A percentile compares a stretch with the other conserved stretches of the same genome.
Evolutionary conservation across 2,797 vertebrate species (phyloP).

Genomic region (Limosa lapponica): DNA sequence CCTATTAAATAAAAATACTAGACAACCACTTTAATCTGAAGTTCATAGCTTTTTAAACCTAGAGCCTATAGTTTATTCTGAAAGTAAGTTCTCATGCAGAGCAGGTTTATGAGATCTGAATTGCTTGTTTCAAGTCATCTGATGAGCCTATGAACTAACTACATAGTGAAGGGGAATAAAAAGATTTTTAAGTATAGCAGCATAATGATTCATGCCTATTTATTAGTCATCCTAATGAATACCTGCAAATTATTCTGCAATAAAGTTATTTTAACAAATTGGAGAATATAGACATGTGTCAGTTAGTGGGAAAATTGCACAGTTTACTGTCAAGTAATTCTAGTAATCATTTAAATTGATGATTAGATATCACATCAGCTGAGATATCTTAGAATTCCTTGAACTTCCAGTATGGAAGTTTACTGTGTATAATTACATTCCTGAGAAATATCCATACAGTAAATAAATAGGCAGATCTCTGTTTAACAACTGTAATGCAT

Average conservation of each 20-base stretch:
- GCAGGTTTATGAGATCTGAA: background rate
- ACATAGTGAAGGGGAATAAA: background rate
- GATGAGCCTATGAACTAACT: background rate
- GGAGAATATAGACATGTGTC: conserved; percentile 21
- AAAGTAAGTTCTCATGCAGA: background rate
- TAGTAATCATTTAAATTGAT: conserved; percentile 20
- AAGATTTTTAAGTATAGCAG: background rate
- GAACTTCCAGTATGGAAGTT: conserved; percentile 18
- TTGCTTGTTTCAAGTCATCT: background rate
- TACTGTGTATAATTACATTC: background rate
- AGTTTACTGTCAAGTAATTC: conserved; percentile 44
- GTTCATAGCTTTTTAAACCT: background rate
- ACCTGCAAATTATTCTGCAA: conserved; percentile 20
- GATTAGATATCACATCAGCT: conserved; percentile 13
- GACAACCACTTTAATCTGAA: background rate
- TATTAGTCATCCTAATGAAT: conserved; percentile 54
- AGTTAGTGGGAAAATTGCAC: conserved; percentile 13
- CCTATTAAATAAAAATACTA: background rate
- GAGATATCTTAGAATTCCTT: conserved; percentile 25
- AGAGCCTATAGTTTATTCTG: background rate
- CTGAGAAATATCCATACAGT: conserved; percentile 18
- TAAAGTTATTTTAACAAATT: conserved; percentile 31
- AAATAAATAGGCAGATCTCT: conserved; percentile 16
- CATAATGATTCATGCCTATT: conserved; percentile 35
- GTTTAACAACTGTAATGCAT: conserved; percentile 6